phyloP scores from a whole-genome alignment of 2,797 vertebrate species.

The Allobates femoralis region DNA sequence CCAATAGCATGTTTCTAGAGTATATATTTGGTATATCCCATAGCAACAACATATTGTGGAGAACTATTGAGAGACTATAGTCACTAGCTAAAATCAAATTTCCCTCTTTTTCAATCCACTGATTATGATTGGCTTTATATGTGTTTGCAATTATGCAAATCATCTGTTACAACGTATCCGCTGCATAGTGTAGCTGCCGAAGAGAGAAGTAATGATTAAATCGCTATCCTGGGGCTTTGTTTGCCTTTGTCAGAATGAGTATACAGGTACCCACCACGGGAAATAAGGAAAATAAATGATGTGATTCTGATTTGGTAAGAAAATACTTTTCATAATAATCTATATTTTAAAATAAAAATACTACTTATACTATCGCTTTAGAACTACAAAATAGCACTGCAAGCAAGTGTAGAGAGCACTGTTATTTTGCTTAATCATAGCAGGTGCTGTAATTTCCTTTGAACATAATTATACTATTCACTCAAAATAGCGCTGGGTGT shows the following conservation, averaged over 20 bases:
- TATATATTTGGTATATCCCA: neutral
- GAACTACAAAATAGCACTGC: slow-evolving; percentile 25
- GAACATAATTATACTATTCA: slow-evolving; percentile 53
- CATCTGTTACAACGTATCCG: neutral
- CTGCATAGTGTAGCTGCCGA: neutral
- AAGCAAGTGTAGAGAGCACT: slow-evolving; percentile 7
- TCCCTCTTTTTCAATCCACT: neutral
- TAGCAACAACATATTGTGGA: neutral
- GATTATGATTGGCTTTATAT: neutral
- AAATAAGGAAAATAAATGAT: slow-evolving; percentile 9
- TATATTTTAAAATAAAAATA: slow-evolving; percentile 38
- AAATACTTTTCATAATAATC: neutral
- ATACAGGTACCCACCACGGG: neutral
- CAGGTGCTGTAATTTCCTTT: slow-evolving; percentile 51
- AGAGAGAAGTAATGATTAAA: neutral
- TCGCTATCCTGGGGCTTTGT: neutral
- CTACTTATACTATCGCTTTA: slow-evolving; percentile 23
- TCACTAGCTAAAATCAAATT: neutral
- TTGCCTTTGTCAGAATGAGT: neutral
- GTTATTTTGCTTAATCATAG: slow-evolving; percentile 55
- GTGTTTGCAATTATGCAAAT: neutral
- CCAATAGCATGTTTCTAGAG: neutral
- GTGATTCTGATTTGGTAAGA: slow-evolving; percentile 12
- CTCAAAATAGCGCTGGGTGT: slow-evolving; percentile 40
- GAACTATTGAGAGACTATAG: neutral